A percentile compares a stretch with the other conserved stretches of the same genome.
phyloP scores from a whole-genome alignment of 2,113 vertebrate species.

The Oreotrochilus melanogaster region DNA sequence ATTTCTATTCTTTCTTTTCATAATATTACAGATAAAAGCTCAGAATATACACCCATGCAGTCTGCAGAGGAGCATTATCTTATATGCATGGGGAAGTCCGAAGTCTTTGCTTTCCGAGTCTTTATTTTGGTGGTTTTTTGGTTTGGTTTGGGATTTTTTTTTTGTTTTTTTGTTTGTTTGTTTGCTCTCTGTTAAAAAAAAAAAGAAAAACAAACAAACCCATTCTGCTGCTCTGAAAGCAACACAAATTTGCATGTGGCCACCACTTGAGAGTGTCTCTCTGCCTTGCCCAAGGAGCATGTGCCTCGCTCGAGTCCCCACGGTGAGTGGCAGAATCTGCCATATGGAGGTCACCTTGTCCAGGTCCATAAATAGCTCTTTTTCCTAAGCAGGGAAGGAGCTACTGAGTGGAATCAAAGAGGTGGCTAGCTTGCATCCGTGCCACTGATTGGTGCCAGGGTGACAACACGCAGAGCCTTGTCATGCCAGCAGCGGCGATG shows the following conservation, averaged over 20 bases:
- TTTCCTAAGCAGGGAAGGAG: slow-evolving; percentile 53
- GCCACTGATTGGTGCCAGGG: slow-evolving; percentile 57
- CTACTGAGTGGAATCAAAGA: slow-evolving; percentile 30
- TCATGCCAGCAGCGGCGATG: slow-evolving; percentile 31
- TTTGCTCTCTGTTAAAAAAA: background rate
- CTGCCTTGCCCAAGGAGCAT: slow-evolving; percentile 24
- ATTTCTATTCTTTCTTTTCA: background rate
- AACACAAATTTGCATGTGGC: background rate
- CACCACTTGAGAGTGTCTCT: background rate
- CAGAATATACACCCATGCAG: background rate
- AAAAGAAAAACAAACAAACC: background rate
- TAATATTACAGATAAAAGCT: background rate
- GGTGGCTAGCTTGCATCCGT: slow-evolving; percentile 41
- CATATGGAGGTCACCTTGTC: slow-evolving; percentile 71
- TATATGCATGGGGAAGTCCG: background rate
- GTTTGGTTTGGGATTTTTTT: too few species aligned
- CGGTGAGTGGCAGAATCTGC: slow-evolving; percentile 58
- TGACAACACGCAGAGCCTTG: slow-evolving; percentile 44
- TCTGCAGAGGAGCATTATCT: background rate
- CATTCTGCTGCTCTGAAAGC: background rate
- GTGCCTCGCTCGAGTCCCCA: slow-evolving; percentile 34
- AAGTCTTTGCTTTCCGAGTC: background rate
- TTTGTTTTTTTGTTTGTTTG: too few species aligned
- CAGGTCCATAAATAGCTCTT: slow-evolving; percentile 70
- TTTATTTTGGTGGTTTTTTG: background rate